Percentiles rank a stretch among this genome's conserved stretches.
Conservation (phyloP, 2,888 invertebrate species). For the Lycia hirtaria region DNA sequence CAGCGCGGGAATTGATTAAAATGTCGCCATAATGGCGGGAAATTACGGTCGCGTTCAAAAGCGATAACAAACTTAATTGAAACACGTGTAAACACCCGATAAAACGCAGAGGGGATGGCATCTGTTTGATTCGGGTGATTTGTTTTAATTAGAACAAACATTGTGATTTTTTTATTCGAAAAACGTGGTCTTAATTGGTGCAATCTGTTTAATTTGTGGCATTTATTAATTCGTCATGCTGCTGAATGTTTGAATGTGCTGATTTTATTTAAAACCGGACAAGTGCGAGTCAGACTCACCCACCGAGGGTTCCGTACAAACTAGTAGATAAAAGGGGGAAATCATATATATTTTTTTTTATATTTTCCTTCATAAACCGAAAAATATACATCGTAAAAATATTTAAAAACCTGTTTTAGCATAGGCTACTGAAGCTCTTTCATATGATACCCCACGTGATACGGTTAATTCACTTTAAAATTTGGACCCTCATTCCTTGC, state of each 20-base stretch:
- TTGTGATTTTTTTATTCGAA: slow-evolving; percentile 60
- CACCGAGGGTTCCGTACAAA: no score
- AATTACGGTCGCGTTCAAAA: slow-evolving; percentile 59
- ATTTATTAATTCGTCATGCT: slow-evolving; percentile 9
- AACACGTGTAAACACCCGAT: slow-evolving; percentile 65
- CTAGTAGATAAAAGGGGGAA: no score
- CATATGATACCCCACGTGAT: no score
- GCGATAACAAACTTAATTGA: slow-evolving; percentile 73
- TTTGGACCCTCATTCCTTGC: no score
- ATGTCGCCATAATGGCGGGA: slow-evolving; percentile 37
- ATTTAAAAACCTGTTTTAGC: no score
- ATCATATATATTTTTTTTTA: no score
- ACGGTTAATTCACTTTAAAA: no score
- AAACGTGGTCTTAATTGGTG: slow-evolving; percentile 62
- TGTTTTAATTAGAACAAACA: slow-evolving; percentile 72
- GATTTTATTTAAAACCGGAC: no score
- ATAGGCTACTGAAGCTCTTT: no score
- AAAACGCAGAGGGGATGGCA: slow-evolving; percentile 54
- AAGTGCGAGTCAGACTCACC: no score
- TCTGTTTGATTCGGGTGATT: slow-evolving; percentile 75
- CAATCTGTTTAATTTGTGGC: slow-evolving; percentile 51
- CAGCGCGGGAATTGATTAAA: slow-evolving; percentile 65
- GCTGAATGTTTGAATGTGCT: neutral
- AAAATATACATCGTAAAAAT: no score
- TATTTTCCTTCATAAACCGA: no score